Base-by-base conservation (phyloP, 2,113 vertebrate species). In the Myanophis thanlyinensis region DNA sequence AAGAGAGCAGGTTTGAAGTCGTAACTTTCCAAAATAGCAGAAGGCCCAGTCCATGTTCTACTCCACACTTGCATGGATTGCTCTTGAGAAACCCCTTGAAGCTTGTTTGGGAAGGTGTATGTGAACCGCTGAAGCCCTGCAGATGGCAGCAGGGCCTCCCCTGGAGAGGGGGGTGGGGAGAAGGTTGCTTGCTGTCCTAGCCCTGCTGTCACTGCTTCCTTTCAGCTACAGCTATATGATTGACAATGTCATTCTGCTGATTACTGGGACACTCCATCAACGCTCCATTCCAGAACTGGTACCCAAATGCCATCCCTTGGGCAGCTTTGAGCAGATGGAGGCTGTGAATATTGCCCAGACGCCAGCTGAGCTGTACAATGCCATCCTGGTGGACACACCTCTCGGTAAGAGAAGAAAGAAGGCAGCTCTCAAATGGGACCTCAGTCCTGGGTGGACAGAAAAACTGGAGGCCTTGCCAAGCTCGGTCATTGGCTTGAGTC, bases 161-260 rank as follows among this genome's bases (percentile, higher is more conserved):
- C 73, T 23, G 73, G 18, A 8, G 67, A 8, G 67, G 22, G 67
- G 67, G 35, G n/a, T n/a, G 1, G 5, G 62, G n/a, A 15, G 0
- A 13, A 6, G n/a, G 67, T 1, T 3, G 35, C 13, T 49, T 27
- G 13, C 9, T 23, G 9, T 48, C 35, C 30, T 44, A 22, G 35
- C 35, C 62, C 51, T 54, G 73, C 11, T 13, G 3, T 6, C 49
- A 1, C 8, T 51, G 48, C 62, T 92, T 93, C 59, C 47, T 59
- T n/a, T 4, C 93, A 99, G 99, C 93, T 99, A 99, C 98, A 99
- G 99, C 97, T 99, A 99, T 94, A 99, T 99, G 99, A 99, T 99
- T 0, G 99, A 99, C 97, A 99, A 99, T 0, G 99, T 99, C 94
- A 99, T 99, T 96, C 98, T 99, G 93, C 98, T 99, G 91, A 99